Percentiles rank a stretch among this genome's conserved stretches.
phyloP scores from a whole-genome alignment of 2,113 vertebrate species.

The Pelodiscus sinensis region DNA sequence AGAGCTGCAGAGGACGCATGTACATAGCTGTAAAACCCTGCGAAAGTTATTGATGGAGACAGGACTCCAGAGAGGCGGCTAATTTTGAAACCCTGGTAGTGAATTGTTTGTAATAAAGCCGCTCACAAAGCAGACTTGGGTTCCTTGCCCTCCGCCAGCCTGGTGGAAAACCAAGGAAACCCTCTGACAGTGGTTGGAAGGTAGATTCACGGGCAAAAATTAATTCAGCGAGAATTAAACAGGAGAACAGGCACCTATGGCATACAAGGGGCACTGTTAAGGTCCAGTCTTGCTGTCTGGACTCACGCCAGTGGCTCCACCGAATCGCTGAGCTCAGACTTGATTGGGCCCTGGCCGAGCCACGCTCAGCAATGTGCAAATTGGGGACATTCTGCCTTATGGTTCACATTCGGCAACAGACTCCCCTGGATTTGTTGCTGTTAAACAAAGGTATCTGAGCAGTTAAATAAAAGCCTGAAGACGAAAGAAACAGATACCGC shows the following conservation, averaged over 20 bases:
- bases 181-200: fast-evolving
- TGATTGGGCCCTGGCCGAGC: neutral
- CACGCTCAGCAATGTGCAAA: neutral
- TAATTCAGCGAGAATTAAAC: neutral
- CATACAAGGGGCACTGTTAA: no score
- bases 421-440: neutral
- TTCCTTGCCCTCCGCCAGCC: neutral
- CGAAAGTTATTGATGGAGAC: neutral
- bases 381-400: neutral
- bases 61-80: neutral
- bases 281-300: neutral
- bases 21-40: neutral
- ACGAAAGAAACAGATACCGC: neutral
- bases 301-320: neutral
- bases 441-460: neutral
- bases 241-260: neutral
- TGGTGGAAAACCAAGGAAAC: neutral
- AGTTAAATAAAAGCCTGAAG: neutral
- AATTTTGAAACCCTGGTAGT: neutral
- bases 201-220: neutral
- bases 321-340: neutral
- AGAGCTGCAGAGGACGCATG: neutral
- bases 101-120: neutral
- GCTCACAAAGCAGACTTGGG: neutral
- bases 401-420: neutral